Percentiles rank a stretch among this genome's conserved stretches.
These are phyloP conservation scores for Xylophagus ater DNA, from an alignment of 2,888 invertebrate genomes.

Conservation along the genomic window DNA sequence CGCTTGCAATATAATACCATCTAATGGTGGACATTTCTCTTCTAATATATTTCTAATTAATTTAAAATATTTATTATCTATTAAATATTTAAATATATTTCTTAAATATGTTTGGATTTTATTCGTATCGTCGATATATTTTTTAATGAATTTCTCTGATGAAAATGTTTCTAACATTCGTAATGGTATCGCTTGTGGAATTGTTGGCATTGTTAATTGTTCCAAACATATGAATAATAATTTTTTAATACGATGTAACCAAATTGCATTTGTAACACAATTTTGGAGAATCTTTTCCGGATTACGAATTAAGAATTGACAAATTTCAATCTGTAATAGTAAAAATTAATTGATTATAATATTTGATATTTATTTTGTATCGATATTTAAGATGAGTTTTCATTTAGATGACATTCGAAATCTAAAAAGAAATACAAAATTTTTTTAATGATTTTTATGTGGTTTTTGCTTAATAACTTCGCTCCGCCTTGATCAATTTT, in stretches of 20 bases:
- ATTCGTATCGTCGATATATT: constrained; percentile 31
- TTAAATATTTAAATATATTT: constrained; percentile 32
- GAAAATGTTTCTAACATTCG: constrained; percentile 71
- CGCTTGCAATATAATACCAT: constrained; percentile 54
- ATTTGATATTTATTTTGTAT: too few species aligned
- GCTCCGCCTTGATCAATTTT: too few species aligned
- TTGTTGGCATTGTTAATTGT: constrained; percentile 30
- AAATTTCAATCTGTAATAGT: constrained; percentile 32
- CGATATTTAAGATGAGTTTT: not conserved
- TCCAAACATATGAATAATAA: constrained; percentile 33
- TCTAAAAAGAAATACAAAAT: too few species aligned
- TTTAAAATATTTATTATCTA: constrained; percentile 50
- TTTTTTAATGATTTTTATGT: too few species aligned
- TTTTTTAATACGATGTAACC: constrained; percentile 36
- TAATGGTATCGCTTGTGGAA: constrained; percentile 55
- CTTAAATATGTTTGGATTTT: constrained; percentile 30
- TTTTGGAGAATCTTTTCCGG: constrained; percentile 32
- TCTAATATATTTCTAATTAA: constrained; percentile 61
- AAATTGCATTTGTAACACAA: constrained; percentile 28
- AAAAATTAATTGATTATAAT: constrained; percentile 1
- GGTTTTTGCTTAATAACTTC: too few species aligned
- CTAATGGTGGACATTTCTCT: constrained; percentile 54
- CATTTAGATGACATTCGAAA: too few species aligned
- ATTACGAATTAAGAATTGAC: constrained; percentile 34
- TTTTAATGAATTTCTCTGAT: constrained; percentile 39